Percentiles rank a stretch among this genome's conserved stretches.
Evolutionary conservation across 2,888 invertebrate species (phyloP).

Genomic region (Antitype chi): DNA sequence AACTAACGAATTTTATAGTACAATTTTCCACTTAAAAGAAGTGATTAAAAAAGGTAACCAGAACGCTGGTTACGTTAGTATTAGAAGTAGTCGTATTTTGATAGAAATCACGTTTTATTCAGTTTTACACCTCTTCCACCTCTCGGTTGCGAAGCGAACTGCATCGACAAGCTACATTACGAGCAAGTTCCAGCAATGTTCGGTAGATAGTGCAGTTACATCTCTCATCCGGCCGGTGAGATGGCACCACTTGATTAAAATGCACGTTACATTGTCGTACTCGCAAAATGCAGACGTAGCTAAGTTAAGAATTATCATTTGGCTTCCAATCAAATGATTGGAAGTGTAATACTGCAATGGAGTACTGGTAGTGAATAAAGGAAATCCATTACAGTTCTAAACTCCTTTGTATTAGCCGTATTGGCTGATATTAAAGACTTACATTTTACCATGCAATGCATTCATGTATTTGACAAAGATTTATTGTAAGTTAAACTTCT

Average conservation of each 20-base stretch:
- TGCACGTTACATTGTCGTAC: not conserved
- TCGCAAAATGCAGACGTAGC: too few species aligned
- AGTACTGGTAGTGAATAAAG: too few species aligned
- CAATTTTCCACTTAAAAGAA: not conserved
- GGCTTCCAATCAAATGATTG: too few species aligned
- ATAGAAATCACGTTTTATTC: too few species aligned
- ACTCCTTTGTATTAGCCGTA: not conserved
- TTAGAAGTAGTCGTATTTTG: not conserved
- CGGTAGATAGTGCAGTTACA: not conserved
- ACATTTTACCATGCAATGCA: not conserved
- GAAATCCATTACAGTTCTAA: not conserved
- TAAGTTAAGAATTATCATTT: too few species aligned
- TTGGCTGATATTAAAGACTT: not conserved
- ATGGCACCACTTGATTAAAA: slow-evolving; percentile 14
- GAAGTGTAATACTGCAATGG: too few species aligned
- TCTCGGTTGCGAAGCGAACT: not conserved
- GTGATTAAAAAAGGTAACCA: not conserved
- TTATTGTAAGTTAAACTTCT: too few species aligned
- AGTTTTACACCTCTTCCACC: not conserved
- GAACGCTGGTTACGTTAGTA: too few species aligned
- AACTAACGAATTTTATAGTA: not conserved
- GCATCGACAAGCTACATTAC: too few species aligned
- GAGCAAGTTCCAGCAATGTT: too few species aligned
- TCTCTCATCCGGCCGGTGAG: not conserved
- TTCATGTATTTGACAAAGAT: not conserved